Evolutionary conservation across 2,113 vertebrate genomes (phyloP), one percentile per base, ranked within the genome.

Genomic region (Antigone vipio): DNA sequence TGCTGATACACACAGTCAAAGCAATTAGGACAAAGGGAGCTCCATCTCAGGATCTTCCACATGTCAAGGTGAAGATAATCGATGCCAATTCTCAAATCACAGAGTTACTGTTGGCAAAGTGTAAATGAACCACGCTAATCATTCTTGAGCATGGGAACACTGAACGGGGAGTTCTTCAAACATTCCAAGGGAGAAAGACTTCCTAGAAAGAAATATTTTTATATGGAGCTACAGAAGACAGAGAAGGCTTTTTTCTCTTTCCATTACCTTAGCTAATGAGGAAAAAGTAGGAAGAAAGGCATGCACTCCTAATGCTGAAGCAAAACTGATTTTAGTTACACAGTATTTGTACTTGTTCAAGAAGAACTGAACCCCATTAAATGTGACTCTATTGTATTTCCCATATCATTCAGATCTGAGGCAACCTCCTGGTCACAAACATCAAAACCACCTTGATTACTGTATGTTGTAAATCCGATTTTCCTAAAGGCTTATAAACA

Each of bases 401-500:
- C 42, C 29, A 2, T 26, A 80, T 64, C 69, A 34, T 38, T 59
- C 42, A 79, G 92, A 89, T 87, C 59, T 5, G 22, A 93, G 94
- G 85, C 3, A 55, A 94, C 85, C 82, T 95, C 63, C 63, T 93
- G 95, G 81, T 91, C 94, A 91, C 55, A 87, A 87, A 94, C 91
- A 95, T 95, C 91, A 96, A 96, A 97, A 64, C 26, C 55, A 50
- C 89, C 96, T 91, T 92, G 95, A 95, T 92, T 96, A 89, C 88
- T 93, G 16, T 62, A 66, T 74, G 78, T 62, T 96, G 89, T 67
- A 91, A 96, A 96, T 89, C 73, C 1, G 1, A 85, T 96, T 93
- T 94, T 94, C 93, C 89, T 96, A 76, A 88, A 94, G 97, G 92
- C 93, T 96, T 93, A 89, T 79, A 87, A 96, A 79, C 87, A 91